These are phyloP conservation scores for Eupithecia centaureata DNA, from an alignment of 2,888 invertebrate genomes.

Conservation along the genomic window DNA sequence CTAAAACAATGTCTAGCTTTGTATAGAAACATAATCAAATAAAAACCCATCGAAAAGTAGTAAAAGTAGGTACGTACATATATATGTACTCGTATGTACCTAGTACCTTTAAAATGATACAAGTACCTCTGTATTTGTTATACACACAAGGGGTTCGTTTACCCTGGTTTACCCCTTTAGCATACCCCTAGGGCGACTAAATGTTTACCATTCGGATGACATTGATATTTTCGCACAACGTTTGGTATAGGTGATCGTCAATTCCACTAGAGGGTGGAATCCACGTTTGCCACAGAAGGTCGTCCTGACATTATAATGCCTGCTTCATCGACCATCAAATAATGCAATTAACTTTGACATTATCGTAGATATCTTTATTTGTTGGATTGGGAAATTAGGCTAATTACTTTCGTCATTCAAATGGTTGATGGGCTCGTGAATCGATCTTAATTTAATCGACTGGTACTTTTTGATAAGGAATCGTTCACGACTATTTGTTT, in stretches of 20 bases:
- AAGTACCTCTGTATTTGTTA: neutral
- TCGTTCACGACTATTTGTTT: neutral
- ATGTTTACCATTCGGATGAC: conserved; percentile 1
- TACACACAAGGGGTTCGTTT: neutral
- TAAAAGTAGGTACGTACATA: neutral
- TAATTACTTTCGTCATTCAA: conserved; percentile 1
- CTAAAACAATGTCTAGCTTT: neutral
- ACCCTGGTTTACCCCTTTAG: neutral
- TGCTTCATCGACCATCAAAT: conserved; percentile 26
- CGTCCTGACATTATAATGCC: conserved; percentile 36
- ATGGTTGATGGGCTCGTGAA: neutral
- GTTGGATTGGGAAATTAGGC: conserved; percentile 11
- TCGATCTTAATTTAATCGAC: neutral
- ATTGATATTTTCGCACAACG: conserved; percentile 8
- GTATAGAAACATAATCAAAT: neutral
- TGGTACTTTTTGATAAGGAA: neutral
- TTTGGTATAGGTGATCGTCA: neutral
- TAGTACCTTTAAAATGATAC: neutral
- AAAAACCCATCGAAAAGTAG: neutral
- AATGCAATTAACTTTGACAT: conserved; percentile 34
- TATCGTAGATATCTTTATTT: conserved; percentile 21
- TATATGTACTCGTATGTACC: too few species aligned
- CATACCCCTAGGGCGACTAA: neutral
- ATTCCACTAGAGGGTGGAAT: conserved; percentile 34
- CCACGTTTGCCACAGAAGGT: conserved; percentile 31